These are phyloP conservation scores for Ophioninae sp. DNA, from an alignment of 2,888 invertebrate genomes.

Conservation along the genomic window DNA sequence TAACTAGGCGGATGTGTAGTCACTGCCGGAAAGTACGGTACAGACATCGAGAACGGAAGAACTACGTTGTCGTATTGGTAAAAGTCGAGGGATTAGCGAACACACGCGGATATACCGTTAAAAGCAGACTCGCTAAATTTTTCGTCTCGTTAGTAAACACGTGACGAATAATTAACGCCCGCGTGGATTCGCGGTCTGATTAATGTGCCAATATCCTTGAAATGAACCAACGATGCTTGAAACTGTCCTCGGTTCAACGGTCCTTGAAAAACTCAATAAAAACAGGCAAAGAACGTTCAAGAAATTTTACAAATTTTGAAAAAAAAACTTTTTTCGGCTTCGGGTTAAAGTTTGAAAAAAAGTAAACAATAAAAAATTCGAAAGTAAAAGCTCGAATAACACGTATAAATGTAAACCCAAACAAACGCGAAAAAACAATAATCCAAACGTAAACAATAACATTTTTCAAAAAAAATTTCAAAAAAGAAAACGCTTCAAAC, in stretches of 20 bases:
- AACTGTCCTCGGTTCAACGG: neutral
- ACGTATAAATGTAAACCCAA: too few relatives aligned
- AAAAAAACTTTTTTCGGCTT: too few relatives aligned
- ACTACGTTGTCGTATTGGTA: slow-evolving; percentile 51
- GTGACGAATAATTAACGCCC: slow-evolving; percentile 34
- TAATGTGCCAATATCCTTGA: neutral
- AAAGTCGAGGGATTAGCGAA: slow-evolving; percentile 48
- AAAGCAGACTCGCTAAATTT: slow-evolving; percentile 15
- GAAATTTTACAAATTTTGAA: too few relatives aligned
- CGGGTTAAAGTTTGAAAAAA: too few relatives aligned
- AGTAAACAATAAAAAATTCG: too few relatives aligned
- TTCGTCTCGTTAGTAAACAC: slow-evolving; percentile 49
- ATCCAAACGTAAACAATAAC: too few relatives aligned
- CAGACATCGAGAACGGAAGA: slow-evolving; percentile 63
- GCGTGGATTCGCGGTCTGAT: neutral
- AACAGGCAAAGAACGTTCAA: too few relatives aligned
- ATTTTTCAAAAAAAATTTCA: neutral
- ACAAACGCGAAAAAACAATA: too few relatives aligned
- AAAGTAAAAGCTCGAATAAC: too few relatives aligned
- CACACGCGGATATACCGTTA: slow-evolving; percentile 39
- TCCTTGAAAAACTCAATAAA: too few relatives aligned
- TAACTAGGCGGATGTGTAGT: slow-evolving; percentile 71
- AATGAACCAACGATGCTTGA: neutral
- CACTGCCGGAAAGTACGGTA: slow-evolving; percentile 57
- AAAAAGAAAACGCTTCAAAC: neutral